A percentile compares a stretch with the other conserved stretches of the same genome.
Conservation (phyloP, 2,113 vertebrate genomes). For the Onychostruthus taczanowskii region DNA sequence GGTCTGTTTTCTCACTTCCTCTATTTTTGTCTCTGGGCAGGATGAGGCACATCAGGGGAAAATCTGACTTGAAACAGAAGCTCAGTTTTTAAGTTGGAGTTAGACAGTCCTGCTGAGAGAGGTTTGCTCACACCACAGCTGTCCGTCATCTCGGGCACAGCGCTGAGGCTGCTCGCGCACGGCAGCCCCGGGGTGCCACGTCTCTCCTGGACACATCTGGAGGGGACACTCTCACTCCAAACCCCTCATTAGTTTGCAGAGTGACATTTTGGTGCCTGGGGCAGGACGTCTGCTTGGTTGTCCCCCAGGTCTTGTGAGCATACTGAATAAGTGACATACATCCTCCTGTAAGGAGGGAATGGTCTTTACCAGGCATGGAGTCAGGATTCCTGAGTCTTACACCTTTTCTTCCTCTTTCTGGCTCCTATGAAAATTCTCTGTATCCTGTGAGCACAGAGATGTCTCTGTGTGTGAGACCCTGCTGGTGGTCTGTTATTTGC, state of each 20-base stretch:
- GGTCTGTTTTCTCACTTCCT: slow-evolving; percentile 70
- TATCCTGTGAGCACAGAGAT: not conserved
- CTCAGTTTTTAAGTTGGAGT: slow-evolving; percentile 16
- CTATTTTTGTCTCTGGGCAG: slow-evolving; percentile 62
- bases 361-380: not conserved
- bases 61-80: slow-evolving; percentile 35
- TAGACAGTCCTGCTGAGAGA: not conserved
- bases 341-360: not conserved
- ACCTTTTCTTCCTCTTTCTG: not conserved
- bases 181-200: not conserved
- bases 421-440: not conserved
- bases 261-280: not conserved
- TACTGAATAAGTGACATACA: not conserved
- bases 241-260: not conserved
- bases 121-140: slow-evolving; percentile 10
- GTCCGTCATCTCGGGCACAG: not conserved
- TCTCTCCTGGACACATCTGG: not conserved
- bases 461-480: not conserved
- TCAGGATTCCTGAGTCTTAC: not conserved
- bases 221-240: not conserved
- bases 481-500: not conserved
- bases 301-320: not conserved
- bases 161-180: not conserved
- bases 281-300: not conserved
- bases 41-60: slow-evolving; percentile 58